Percentiles rank a stretch among this genome's conserved stretches.
These are phyloP conservation scores for Procavia capensis DNA, from an alignment of 2,113 vertebrate genomes.

Conservation along the genomic window DNA sequence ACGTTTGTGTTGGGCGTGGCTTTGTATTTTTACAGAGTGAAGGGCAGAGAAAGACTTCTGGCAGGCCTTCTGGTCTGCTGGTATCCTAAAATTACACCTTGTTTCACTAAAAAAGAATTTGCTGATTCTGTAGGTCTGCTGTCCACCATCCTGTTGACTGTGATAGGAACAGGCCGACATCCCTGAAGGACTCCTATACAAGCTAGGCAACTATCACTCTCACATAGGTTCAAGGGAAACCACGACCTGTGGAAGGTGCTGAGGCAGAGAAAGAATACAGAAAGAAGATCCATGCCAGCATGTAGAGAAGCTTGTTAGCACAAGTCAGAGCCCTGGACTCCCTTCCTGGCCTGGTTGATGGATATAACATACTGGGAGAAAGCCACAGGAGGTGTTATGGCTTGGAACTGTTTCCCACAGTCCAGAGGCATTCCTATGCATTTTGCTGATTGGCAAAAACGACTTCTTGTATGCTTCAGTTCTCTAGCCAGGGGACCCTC, in stretches of 20 bases:
- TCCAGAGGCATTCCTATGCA: background rate
- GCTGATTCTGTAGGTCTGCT: background rate
- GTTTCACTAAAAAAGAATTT: background rate
- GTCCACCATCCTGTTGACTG: background rate
- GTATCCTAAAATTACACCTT: background rate
- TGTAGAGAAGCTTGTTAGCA: background rate
- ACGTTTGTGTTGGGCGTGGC: background rate
- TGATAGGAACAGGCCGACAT: background rate
- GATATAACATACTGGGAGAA: accelerated
- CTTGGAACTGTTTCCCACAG: background rate
- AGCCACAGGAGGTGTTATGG: background rate
- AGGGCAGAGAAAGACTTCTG: background rate
- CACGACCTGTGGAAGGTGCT: background rate
- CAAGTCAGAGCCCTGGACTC: background rate
- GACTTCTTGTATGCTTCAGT: background rate
- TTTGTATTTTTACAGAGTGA: background rate
- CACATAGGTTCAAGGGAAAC: background rate
- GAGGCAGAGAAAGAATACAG: background rate
- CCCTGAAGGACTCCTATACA: background rate
- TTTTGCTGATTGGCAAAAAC: background rate
- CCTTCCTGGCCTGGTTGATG: too few relatives aligned
- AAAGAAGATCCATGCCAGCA: background rate
- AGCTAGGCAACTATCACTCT: background rate
- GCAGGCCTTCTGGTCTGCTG: background rate
- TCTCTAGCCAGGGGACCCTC: background rate